Evolutionary conservation across 2,113 vertebrate species (phyloP), one percentile per base, ranked within the genome.

Genomic region (Cepphus grylle): DNA sequence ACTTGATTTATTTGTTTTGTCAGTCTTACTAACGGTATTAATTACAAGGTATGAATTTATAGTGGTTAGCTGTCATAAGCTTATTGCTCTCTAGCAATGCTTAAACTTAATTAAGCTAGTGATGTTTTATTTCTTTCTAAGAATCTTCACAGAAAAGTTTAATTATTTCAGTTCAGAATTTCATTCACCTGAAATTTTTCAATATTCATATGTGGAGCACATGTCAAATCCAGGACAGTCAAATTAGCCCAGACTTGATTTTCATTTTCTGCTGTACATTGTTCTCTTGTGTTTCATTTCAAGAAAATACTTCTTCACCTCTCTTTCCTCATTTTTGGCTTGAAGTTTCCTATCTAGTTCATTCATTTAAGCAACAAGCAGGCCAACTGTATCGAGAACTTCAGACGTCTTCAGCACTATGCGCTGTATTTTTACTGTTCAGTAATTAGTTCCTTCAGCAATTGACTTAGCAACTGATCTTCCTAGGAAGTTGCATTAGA

Each of bases 401-500:
- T 88, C 55, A 82, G 66, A 63, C 53, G 32, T 79, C 61, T 49
- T 65, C 69, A 88, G 26, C 50, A 30, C 45, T 7, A 18, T 47
- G 42, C 52, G 65, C 80, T 89, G n/a, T 52, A 23, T 74, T 91
- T 94, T 95, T 26, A 45, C 55, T 74, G 27, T 77, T 81, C 36
- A 63, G 40, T 92, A 88, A 86, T 96, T 95, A 95, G 66, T 93
- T 95, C 70, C 47, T 93, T 56, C 63, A 94, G 58, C 73, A 93
- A 81, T 95, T 92, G 74, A 81, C 36, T 74, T 70, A 72, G 53
- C 78, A 84, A 82, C 55, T 92, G 63, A 72, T 90, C 90, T 86
- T 91, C 86, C 81, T 79, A 63, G 90, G 86, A 93, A 58, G 16
- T 38, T 78, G 63, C 49, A 78, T 86, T 93, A 66, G 62, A 71